Base-by-base conservation (phyloP, 2,888 invertebrate genomes). In the Stenichneumon culpator region DNA sequence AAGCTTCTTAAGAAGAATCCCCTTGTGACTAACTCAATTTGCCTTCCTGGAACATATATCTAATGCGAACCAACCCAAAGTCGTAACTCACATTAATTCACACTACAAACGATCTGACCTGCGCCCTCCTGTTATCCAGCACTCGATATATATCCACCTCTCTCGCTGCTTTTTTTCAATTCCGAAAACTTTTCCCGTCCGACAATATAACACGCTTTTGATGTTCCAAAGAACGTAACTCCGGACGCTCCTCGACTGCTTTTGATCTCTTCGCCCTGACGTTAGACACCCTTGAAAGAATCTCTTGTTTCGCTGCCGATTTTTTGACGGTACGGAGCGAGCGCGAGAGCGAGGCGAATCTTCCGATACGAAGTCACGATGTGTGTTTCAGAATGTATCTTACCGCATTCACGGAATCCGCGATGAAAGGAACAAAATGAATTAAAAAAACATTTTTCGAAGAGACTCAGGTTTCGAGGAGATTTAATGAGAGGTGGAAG, bases 401-500 rank as follows among this genome's bases (percentile, higher is more conserved):
- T 22, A 7, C 0, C 25, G 1, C 0, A 6, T 16, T 39, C 5
- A 16, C 22, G 19, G 50, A 36, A 25, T 19, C 5, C 1, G 22
- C 16, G 19, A 16, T 32, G 36, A 72, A 22, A 57, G 36, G 36
- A 57, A 72, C 54, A n/a, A 16, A 47, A 22, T 6, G 22, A 19
- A 19, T 39, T 22, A 22, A 11, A 9, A 73, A 73, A 73, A 73
- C 22, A 74, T 22, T 28, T 60, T 0, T 47, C 25, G 47, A 63
- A 28, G 14, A 60, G 44, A 11, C 9, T 1, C 14, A 44, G 50
- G 6, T 11, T 72, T 47, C 50, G 50, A 60, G 19, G 50, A 52
- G 39, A 68, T 54, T 75, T 65, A 65, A 65, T 65, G 78, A 79
- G 50, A 69, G 67, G 79, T 69, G 79, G 57, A 74, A 70, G 57